phyloP scores from a whole-genome alignment of 2,888 invertebrate species.

The Parasteatoda lunata region DNA sequence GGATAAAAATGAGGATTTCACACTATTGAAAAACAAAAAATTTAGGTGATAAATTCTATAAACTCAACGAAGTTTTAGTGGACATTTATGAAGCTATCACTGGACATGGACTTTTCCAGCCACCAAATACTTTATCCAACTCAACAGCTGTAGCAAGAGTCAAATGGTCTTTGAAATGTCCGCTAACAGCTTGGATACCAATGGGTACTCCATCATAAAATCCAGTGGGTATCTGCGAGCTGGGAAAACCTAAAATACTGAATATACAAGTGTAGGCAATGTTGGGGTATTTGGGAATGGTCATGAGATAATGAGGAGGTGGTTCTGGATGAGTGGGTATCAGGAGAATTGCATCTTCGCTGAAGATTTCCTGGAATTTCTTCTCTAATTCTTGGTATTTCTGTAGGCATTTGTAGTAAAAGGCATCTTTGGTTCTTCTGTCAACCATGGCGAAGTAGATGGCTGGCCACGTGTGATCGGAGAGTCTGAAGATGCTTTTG shows the following conservation, averaged over 20 bases:
- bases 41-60: too few relatives aligned
- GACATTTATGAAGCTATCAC: background rate
- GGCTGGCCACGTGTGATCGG: slow-evolving; percentile 44
- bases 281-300: slow-evolving; percentile 84
- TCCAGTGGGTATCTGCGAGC: slow-evolving; percentile 89
- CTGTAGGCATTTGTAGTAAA: slow-evolving; percentile 33
- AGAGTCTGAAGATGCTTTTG: slow-evolving; percentile 38
- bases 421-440: slow-evolving; percentile 10
- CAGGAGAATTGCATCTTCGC: slow-evolving; percentile 79
- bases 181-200: slow-evolving; percentile 81
- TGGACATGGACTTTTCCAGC: slow-evolving; percentile 43
- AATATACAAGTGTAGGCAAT: slow-evolving; percentile 90
- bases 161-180: slow-evolving; percentile 40
- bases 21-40: too few relatives aligned
- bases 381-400: slow-evolving; percentile 15
- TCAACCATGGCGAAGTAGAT: slow-evolving; percentile 32
- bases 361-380: slow-evolving; percentile 80
- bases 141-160: slow-evolving; percentile 33
- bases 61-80: too few relatives aligned
- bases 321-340: slow-evolving; percentile 53
- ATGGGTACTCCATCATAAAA: slow-evolving; percentile 82
- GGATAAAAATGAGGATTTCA: too few relatives aligned
- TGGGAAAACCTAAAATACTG: slow-evolving; percentile 89
- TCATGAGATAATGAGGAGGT: slow-evolving; percentile 40
- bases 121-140: slow-evolving; percentile 43